phyloP scores from a whole-genome alignment of 2,888 invertebrate genomes.

The Noctua fimbriata region DNA sequence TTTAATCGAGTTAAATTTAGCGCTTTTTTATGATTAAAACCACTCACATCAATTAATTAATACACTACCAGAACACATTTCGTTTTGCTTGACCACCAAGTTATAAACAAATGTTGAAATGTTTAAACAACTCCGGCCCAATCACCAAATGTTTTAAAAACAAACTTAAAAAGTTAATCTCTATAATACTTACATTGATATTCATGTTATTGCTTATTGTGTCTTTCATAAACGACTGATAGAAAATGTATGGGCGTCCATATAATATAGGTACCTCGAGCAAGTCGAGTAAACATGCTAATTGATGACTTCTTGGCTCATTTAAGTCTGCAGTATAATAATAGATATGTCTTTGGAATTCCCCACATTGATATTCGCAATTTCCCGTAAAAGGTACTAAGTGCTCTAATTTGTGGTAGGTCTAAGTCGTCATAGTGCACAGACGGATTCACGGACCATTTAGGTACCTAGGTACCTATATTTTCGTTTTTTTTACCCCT shows the following conservation, averaged over 20 bases:
- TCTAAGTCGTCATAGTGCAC: constrained; percentile 9
- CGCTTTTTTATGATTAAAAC: background rate
- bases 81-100: background rate
- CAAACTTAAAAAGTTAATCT: background rate
- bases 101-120: background rate
- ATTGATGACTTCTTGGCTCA: constrained; percentile 64
- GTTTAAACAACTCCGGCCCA: no score
- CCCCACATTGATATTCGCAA: constrained; percentile 22
- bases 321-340: constrained; percentile 13
- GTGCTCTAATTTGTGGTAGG: constrained; percentile 48
- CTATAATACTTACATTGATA: constrained; percentile 68
- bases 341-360: constrained; percentile 28
- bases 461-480: background rate
- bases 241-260: constrained; percentile 44
- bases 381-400: constrained; percentile 46
- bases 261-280: constrained; percentile 57
- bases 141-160: background rate
- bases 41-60: background rate
- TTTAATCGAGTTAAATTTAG: background rate
- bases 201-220: constrained; percentile 67
- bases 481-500: background rate
- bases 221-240: constrained; percentile 62
- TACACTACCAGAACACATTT: background rate
- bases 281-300: constrained; percentile 67
- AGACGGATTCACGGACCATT: background rate